Evolutionary conservation across 2,888 invertebrate species (phyloP).

Genomic region (Drosophila histrio): DNA sequence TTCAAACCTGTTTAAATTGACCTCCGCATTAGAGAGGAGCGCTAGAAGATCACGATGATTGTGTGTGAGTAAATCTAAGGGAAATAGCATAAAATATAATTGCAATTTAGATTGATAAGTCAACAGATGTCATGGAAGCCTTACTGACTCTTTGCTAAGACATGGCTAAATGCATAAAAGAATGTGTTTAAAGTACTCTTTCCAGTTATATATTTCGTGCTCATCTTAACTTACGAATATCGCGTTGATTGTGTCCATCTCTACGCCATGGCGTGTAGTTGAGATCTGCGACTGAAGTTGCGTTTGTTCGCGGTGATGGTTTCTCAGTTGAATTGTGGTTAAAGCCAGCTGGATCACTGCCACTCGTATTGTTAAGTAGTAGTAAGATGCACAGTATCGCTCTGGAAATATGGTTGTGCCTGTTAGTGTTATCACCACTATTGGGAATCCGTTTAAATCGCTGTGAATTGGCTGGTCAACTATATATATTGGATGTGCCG

Average conservation of each 20-base stretch:
- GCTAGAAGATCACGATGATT: constrained; percentile 1
- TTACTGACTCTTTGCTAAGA: too few species aligned
- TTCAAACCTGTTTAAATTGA: constrained; percentile 59
- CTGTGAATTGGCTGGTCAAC: constrained; percentile 79
- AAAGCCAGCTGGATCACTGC: constrained; percentile 17
- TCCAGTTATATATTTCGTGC: not conserved
- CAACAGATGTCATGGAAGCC: too few species aligned
- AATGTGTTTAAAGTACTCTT: too few species aligned
- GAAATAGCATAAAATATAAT: not conserved
- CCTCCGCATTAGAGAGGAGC: constrained; percentile 46
- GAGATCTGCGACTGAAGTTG: constrained; percentile 16
- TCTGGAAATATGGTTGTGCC: constrained; percentile 13
- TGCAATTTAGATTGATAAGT: not conserved
- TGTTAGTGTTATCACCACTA: constrained; percentile 16
- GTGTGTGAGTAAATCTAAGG: not conserved
- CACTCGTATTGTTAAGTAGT: not conserved
- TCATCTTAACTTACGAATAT: not conserved
- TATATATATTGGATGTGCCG: constrained; percentile 81
- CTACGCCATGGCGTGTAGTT: constrained; percentile 21
- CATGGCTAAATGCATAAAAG: too few species aligned
- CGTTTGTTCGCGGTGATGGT: constrained; percentile 1
- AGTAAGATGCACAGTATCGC: constrained; percentile 27
- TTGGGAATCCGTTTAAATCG: constrained; percentile 64
- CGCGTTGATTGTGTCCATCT: constrained; percentile 29
- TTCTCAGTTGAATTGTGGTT: constrained; percentile 29